Evolutionary conservation across 1,140 invertebrate genomes (phyloP), one percentile per base, ranked within the genome.

Genomic region (Zaprionus davidi): DNA sequence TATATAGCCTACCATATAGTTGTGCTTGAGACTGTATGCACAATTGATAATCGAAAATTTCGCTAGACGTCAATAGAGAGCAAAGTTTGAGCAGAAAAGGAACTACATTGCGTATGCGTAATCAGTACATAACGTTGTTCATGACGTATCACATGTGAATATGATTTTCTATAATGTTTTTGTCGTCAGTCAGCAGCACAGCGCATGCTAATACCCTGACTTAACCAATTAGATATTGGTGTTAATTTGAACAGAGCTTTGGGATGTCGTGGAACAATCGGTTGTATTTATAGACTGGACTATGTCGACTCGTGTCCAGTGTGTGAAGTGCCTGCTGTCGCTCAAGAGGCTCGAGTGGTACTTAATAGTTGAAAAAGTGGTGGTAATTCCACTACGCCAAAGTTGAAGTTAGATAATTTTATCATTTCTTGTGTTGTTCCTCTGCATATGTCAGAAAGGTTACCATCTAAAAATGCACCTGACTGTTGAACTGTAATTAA

Each of bases 201-300:
- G 58, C 64, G 41, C 76, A 83, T 83, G 81, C 65, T 66, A 53
- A 66, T 70, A 49, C 56, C 79, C 63, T 70, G 69, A 82, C 79
- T 77, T 69, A 76, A 13, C n/a, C 77, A 80, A 84, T 84, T 84
- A 83, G 81, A 63, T 70, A 51, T 56, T 63, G 63, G 65, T 72
- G 78, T 72, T 74, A 79, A 82, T 76, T 69, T 76, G 26, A 7
- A 34, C 24, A 34, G 26, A 71, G 24, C 28, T 63, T 41, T 9
- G 24, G 17, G 36, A 49, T 34, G 31, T 9, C 22, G 7, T 26
- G 53, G 17, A 38, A 70, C 68, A 60, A 62, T 41, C 57, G 17
- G 6, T 70, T 62, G 13, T 82, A 79, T 79, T 83, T 79, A 83
- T 79, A 70, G 64, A 69, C 51, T 69, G 12, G n/a, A 38, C 56